phyloP scores from a whole-genome alignment of 2,888 invertebrate genomes.

The Lepidocyrtoides sp. region DNA sequence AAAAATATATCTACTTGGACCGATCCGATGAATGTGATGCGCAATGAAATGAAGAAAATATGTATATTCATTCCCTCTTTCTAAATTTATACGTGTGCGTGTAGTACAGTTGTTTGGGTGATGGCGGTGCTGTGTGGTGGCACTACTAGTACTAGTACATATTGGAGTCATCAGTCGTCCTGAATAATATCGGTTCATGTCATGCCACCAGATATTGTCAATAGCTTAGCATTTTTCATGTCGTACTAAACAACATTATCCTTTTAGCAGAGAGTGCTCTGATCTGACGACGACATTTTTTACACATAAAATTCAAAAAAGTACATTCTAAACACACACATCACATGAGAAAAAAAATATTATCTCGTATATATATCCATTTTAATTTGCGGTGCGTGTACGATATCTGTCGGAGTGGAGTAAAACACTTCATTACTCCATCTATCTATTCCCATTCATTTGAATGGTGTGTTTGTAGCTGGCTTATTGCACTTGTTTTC shows the following conservation, averaged over 20 bases:
- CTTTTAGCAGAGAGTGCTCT: constrained; percentile 69
- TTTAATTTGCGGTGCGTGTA: constrained; percentile 50
- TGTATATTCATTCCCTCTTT: neutral
- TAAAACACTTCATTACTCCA: constrained; percentile 50
- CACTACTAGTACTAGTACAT: constrained; percentile 31
- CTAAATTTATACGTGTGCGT: constrained; percentile 50
- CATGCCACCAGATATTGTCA: constrained; percentile 79
- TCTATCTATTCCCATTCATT: constrained; percentile 30
- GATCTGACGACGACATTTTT: constrained; percentile 51
- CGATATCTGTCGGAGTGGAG: constrained; percentile 37
- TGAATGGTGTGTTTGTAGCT: neutral
- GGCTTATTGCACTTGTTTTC: neutral
- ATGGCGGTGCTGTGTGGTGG: neutral
- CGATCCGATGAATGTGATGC: constrained; percentile 10
- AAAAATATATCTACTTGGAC: constrained; percentile 1
- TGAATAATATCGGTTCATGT: constrained; percentile 77
- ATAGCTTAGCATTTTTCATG: constrained; percentile 80
- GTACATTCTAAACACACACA: neutral
- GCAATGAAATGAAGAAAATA: constrained; percentile 40
- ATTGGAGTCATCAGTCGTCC: constrained; percentile 78
- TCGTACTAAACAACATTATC: constrained; percentile 76
- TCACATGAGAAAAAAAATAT: neutral
- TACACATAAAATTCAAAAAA: constrained; percentile 13
- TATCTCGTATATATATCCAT: neutral
- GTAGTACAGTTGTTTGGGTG: constrained; percentile 20